Evolutionary conservation across 2,113 vertebrate genomes (phyloP), one percentile per base, ranked within the genome.

Genomic region (Hystrix cristata): DNA sequence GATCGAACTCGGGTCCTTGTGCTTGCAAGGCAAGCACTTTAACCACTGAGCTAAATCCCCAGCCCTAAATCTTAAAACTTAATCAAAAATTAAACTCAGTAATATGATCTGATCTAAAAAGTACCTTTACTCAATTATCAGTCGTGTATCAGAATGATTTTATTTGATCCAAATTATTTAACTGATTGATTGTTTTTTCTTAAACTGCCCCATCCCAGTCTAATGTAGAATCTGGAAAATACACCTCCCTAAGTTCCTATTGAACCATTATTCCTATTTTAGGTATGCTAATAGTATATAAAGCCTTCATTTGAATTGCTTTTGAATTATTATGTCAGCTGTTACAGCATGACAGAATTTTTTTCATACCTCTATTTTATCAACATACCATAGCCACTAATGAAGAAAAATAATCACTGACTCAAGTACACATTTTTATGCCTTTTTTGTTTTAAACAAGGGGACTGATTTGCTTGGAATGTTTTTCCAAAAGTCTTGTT

Each of bases 111-210:
- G 85, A 89, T 53, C 14, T 27, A 27, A 67, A 71, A 95, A 78
- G 18, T 71, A 46, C 89, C 81, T 94, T 87, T 51, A 85, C 51
- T 90, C 46, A 94, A 34, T 95, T 92, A 71, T 53, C 3, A 89
- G 64, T 87, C 76, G 59, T 59, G 79, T 69, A 81, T 81, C 29
- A 34, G 18, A 83, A 87, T 87, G 9, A 90, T 93, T 88, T 96
- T 86, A 93, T 93, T 91, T 97, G 18, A 87, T 55, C 29, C 74
- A 91, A 91, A 88, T 69, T 89, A 82, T 95, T 95, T 91, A 79
- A 88, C 38, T 67, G 38, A 51, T n/a, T 5, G 21, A 21, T 60
- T 10, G 57, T 92, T 90, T 38, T 65, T 89, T 23, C 38, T 31
- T 31, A 18, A 34, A 19, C 19, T 59, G 12, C 16, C 27, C 8